These are phyloP conservation scores for Drosophila burlai DNA, from an alignment of 1,140 invertebrate genomes.

Conservation along the genomic window DNA sequence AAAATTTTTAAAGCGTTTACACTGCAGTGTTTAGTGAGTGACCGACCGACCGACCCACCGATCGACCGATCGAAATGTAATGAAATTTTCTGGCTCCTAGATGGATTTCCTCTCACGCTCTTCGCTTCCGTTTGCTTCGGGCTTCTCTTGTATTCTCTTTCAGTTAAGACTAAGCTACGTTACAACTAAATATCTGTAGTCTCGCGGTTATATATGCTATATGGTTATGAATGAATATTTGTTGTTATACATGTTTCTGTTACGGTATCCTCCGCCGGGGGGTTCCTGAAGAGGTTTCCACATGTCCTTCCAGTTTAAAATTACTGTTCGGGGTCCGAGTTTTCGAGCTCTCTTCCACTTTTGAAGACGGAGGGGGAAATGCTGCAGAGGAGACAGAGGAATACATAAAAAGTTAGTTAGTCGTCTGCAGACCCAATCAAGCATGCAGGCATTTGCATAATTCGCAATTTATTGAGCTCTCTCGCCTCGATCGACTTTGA, in stretches of 20 bases:
- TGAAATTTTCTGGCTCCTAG: constrained; percentile 33
- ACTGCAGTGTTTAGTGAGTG: constrained; percentile 52
- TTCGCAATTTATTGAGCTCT: constrained; percentile 40
- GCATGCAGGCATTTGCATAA: constrained; percentile 44
- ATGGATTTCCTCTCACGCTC: constrained; percentile 41
- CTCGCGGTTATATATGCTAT: constrained; percentile 79
- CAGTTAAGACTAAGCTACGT: constrained; percentile 74
- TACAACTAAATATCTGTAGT: constrained; percentile 84
- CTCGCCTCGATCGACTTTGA: constrained; percentile 27
- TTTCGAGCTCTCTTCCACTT: constrained; percentile 26
- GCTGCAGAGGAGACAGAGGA: constrained; percentile 25
- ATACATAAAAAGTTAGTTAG: constrained; percentile 21
- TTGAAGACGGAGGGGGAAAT: constrained; percentile 19
- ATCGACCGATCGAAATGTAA: constrained; percentile 34
- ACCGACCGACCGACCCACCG: constrained; percentile 24
- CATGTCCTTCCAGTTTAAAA: constrained; percentile 14
- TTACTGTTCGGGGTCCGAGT: constrained; percentile 32
- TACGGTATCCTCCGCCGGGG: not conserved
- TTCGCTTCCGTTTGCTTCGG: constrained; percentile 36
- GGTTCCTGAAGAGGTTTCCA: constrained; percentile 6
- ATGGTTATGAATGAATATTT: constrained; percentile 78
- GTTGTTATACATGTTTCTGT: constrained; percentile 45
- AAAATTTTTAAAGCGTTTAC: constrained; percentile 81
- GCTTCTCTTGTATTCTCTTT: constrained; percentile 27
- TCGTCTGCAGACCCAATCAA: constrained; percentile 42